Conservation (phyloP, 2,888 invertebrate genomes). For the Bedellia somnulentella region DNA sequence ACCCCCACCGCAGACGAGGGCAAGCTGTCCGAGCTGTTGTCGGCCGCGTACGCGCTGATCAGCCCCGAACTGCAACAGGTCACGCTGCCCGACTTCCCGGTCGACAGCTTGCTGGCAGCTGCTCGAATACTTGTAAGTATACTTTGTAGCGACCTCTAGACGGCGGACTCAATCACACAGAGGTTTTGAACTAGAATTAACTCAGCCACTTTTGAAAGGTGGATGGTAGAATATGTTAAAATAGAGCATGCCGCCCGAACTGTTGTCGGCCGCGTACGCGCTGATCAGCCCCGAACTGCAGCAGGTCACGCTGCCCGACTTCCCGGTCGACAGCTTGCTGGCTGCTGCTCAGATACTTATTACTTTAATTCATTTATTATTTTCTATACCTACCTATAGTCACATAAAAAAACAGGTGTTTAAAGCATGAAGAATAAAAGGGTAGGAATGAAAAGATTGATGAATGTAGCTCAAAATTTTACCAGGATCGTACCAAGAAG, state of each 20-base stretch:
- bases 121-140: constrained; percentile 67
- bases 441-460: too few relatives aligned
- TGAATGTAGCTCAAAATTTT: too few relatives aligned
- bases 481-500: too few relatives aligned
- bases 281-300: constrained; percentile 75
- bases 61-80: constrained; percentile 73
- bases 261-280: constrained; percentile 76
- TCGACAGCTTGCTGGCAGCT: constrained; percentile 73
- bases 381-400: constrained; percentile 6
- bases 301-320: constrained; percentile 80
- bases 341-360: constrained; percentile 68
- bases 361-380: not conserved
- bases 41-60: constrained; percentile 77
- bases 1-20: constrained; percentile 40
- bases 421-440: too few relatives aligned
- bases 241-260: too few relatives aligned
- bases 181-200: too few relatives aligned
- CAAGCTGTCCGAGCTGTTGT: constrained; percentile 67
- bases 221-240: too few relatives aligned
- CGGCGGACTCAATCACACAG: too few relatives aligned
- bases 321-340: constrained; percentile 81
- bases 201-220: too few relatives aligned
- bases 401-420: too few relatives aligned
- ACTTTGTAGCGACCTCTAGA: too few relatives aligned
- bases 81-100: constrained; percentile 87